Evolutionary conservation across 2,797 vertebrate species (phyloP).

Genomic region (Gymnothorax javanicus): DNA sequence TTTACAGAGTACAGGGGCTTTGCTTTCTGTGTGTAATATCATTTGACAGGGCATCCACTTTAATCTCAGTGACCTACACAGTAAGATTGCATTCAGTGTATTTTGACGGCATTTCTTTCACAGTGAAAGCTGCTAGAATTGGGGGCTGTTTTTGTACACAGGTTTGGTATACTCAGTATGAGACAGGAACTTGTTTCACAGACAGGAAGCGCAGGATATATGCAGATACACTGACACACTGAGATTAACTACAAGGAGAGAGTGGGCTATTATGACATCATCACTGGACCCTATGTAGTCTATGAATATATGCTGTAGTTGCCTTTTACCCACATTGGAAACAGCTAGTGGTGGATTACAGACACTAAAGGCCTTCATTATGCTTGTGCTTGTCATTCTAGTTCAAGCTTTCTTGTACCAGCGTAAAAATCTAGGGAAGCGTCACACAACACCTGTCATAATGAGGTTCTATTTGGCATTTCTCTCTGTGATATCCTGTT

Average conservation of each 20-base stretch:
- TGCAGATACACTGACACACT: conserved; percentile 14
- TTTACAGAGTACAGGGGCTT: neutral
- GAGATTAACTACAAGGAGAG: conserved; percentile 21
- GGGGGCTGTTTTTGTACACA: neutral
- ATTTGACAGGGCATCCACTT: neutral
- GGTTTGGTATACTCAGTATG: conserved; percentile 20
- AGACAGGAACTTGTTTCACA: conserved; percentile 27
- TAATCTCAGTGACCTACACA: conserved; percentile 3
- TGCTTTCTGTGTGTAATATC: neutral
- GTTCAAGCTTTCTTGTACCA: neutral
- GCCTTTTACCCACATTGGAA: neutral
- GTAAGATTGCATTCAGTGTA: conserved; percentile 30
- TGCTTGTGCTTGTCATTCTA: neutral
- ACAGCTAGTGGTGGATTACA: neutral
- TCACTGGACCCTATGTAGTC: neutral
- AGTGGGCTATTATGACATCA: neutral
- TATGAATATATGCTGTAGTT: neutral
- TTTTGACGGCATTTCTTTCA: conserved; percentile 29
- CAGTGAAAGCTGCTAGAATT: neutral
- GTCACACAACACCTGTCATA: neutral
- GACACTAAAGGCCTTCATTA: neutral
- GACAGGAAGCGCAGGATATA: conserved; percentile 24
- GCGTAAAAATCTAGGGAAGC: neutral
- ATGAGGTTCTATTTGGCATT: neutral
- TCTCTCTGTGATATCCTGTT: neutral